Conservation (phyloP, 2,113 vertebrate species). For the Euleptes europaea region DNA sequence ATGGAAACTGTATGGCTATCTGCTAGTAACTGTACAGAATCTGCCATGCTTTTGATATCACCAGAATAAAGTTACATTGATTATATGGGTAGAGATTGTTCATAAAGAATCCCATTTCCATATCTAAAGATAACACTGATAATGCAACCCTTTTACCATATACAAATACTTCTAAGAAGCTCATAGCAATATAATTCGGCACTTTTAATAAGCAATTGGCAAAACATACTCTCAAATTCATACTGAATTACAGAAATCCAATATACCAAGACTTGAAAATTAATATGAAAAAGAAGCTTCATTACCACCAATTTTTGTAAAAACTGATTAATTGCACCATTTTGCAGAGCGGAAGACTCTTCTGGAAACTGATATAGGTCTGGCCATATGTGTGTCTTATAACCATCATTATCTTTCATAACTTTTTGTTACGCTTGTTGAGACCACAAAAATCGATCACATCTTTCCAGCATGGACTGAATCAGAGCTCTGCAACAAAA, state of each 20-base stretch:
- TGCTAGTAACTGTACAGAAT: not conserved
- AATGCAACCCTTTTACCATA: not conserved
- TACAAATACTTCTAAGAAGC: not conserved
- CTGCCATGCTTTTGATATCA: slow-evolving; percentile 8
- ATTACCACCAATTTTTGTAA: not conserved
- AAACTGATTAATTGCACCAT: not conserved
- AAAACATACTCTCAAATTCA: slow-evolving; percentile 14
- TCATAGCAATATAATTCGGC: slow-evolving; percentile 15
- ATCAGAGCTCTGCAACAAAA: slow-evolving; percentile 87
- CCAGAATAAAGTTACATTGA: not conserved
- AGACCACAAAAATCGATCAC: slow-evolving; percentile 96
- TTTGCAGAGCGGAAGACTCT: not conserved
- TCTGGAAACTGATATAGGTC: slow-evolving; percentile 21
- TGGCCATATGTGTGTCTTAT: slow-evolving; percentile 42
- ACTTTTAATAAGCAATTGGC: slow-evolving; percentile 13
- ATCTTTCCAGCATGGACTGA: slow-evolving; percentile 95
- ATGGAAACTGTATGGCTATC: not conserved
- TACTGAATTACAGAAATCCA: not conserved
- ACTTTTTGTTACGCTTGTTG: slow-evolving; percentile 83
- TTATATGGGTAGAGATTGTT: not conserved
- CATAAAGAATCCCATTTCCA: not conserved
- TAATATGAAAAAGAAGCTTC: not conserved
- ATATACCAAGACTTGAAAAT: slow-evolving; percentile 20
- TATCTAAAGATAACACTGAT: not conserved
- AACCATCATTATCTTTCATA: slow-evolving; percentile 17